Evolutionary conservation across 2,888 invertebrate species (phyloP).

Genomic region (Trimorus sp.): DNA sequence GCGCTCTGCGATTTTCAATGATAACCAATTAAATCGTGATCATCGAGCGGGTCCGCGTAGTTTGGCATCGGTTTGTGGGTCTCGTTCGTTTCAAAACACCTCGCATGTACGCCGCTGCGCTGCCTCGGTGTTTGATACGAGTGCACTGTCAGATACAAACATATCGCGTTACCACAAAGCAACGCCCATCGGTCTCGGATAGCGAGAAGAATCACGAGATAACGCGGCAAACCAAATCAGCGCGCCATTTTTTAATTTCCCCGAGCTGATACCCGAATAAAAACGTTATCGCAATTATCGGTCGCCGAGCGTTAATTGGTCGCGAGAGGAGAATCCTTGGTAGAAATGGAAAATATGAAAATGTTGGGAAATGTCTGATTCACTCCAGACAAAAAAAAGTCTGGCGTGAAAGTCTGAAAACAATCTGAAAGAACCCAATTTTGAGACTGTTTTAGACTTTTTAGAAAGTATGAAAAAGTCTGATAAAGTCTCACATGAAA

Average conservation of each 20-base stretch:
- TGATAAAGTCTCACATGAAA: too few relatives aligned
- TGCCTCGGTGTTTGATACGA: conserved; percentile 52
- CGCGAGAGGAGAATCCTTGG: too few relatives aligned
- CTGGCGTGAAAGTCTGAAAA: too few relatives aligned
- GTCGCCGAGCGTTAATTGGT: background rate
- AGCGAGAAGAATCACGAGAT: conserved; percentile 68
- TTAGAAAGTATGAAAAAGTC: too few relatives aligned
- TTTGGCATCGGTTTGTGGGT: conserved; percentile 57
- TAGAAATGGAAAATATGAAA: too few relatives aligned
- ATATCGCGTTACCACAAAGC: conserved; percentile 76
- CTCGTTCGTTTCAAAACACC: conserved; percentile 49
- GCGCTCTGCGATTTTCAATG: conserved; percentile 38
- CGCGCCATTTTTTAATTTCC: conserved; percentile 28
- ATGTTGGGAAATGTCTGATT: too few relatives aligned
- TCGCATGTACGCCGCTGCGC: conserved; percentile 39
- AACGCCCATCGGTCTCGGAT: conserved; percentile 76
- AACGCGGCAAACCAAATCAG: conserved; percentile 59
- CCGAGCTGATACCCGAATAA: conserved; percentile 30
- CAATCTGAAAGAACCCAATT: too few relatives aligned
- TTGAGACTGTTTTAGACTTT: too few relatives aligned
- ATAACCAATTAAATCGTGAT: conserved; percentile 60
- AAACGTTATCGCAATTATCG: conserved; percentile 23
- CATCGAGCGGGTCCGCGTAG: conserved; percentile 36
- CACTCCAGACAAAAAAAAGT: too few relatives aligned
- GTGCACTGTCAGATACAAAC: conserved; percentile 70